Conservation (phyloP, 1,140 invertebrate species). For the Acromyrmex heyeri region DNA sequence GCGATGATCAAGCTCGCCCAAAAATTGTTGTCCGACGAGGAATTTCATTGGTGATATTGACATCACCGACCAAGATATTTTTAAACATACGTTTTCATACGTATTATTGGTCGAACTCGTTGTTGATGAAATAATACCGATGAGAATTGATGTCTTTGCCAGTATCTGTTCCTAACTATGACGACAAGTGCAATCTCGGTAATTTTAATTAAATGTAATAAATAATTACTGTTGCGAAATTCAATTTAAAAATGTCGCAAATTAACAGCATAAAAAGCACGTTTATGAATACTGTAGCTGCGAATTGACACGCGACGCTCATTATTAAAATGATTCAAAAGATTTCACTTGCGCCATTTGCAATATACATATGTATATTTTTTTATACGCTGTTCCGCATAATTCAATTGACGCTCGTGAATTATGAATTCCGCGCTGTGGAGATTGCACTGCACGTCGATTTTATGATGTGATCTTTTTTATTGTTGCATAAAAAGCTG, state of each 20-base stretch:
- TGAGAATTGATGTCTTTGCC: constrained; percentile 3
- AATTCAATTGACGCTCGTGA: constrained; percentile 54
- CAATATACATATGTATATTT: constrained; percentile 57
- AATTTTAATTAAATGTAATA: not conserved
- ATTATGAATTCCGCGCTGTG: constrained; percentile 30
- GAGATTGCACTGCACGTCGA: constrained; percentile 30
- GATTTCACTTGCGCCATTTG: constrained; percentile 47
- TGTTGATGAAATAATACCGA: not conserved
- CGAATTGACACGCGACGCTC: constrained; percentile 44
- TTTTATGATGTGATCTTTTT: constrained; percentile 46
- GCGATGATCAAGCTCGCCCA: not conserved
- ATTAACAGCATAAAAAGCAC: constrained; percentile 15
- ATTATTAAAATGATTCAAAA: constrained; percentile 54
- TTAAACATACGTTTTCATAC: not conserved
- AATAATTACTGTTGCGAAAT: not conserved
- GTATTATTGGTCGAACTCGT: not conserved
- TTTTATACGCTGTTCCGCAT: constrained; percentile 26
- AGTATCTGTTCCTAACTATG: constrained; percentile 2
- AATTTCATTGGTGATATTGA: not conserved
- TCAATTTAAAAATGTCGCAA: constrained; percentile 22
- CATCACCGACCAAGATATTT: not conserved
- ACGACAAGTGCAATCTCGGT: constrained; percentile 10
- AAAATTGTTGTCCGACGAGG: not conserved
- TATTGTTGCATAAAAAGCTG: constrained; percentile 33
- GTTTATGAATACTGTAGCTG: constrained; percentile 1